Conservation (phyloP, 2,888 invertebrate genomes). For the Andrena chrysosceles region DNA sequence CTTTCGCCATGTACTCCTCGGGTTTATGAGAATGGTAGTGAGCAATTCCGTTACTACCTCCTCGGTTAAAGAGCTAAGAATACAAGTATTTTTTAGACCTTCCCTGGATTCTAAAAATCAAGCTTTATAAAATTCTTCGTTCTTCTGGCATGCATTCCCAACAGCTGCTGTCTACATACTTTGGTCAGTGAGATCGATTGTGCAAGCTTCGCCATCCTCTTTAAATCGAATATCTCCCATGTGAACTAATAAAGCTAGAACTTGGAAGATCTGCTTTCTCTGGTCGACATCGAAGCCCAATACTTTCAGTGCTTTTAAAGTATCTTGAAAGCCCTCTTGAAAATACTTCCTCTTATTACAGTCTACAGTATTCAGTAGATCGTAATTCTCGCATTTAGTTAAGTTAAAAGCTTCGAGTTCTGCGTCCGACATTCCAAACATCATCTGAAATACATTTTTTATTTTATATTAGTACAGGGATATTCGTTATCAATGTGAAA, state of each 20-base stretch:
- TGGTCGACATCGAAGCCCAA: slow-evolving; percentile 72
- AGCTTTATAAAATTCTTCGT: slow-evolving; percentile 6
- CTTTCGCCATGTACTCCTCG: slow-evolving; percentile 71
- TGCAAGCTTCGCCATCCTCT: slow-evolving; percentile 69
- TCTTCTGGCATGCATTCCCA: background rate
- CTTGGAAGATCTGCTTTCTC: slow-evolving; percentile 75
- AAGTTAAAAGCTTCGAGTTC: slow-evolving; percentile 76
- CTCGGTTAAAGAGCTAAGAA: slow-evolving; percentile 69
- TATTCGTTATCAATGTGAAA: background rate
- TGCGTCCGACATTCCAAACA: slow-evolving; percentile 74
- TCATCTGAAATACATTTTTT: slow-evolving; percentile 69
- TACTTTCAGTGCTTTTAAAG: slow-evolving; percentile 77
- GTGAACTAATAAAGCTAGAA: slow-evolving; percentile 80
- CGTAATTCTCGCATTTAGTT: slow-evolving; percentile 70
- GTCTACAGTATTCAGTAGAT: slow-evolving; percentile 67
- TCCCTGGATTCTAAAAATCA: slow-evolving; percentile 72
- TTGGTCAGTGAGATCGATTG: slow-evolving; percentile 66
- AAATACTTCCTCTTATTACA: slow-evolving; percentile 46
- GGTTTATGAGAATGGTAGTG: slow-evolving; percentile 78
- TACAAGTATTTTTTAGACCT: slow-evolving; percentile 75
- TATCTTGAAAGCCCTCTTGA: slow-evolving; percentile 74
- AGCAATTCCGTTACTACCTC: slow-evolving; percentile 74
- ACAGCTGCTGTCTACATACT: slow-evolving; percentile 51
- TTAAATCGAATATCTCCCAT: slow-evolving; percentile 81
- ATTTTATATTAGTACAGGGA: background rate